These are phyloP conservation scores for Bombyx mandarina DNA, from an alignment of 1,140 invertebrate species.

Conservation along the genomic window DNA sequence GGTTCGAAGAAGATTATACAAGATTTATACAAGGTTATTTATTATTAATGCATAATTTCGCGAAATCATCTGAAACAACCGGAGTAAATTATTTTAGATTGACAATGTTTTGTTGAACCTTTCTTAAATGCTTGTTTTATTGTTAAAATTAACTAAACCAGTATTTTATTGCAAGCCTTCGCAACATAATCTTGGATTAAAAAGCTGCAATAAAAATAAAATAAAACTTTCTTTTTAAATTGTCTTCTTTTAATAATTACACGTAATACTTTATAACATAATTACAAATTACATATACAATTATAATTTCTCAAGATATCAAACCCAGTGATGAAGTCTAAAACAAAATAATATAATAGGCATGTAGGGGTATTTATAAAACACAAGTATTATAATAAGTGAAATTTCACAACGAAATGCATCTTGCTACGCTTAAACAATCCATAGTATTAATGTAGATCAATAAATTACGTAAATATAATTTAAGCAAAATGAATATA, in stretches of 20 bases:
- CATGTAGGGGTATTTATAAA: constrained; percentile 17
- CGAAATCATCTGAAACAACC: no score
- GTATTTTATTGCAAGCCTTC: no score
- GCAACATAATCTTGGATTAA: no score
- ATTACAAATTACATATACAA: constrained; percentile 69
- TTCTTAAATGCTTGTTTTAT: no score
- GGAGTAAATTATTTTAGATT: no score
- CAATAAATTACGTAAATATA: constrained; percentile 70
- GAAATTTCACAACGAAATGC: constrained; percentile 59
- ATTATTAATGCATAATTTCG: no score
- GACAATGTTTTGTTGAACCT: no score
- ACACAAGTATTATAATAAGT: constrained; percentile 48
- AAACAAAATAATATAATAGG: constrained; percentile 41
- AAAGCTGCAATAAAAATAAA: constrained; percentile 7
- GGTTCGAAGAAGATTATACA: no score
- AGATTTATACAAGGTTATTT: no score
- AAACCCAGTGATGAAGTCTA: constrained; percentile 50
- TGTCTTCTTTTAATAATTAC: constrained; percentile 69
- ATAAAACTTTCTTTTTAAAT: constrained; percentile 41
- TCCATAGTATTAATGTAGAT: constrained; percentile 32
- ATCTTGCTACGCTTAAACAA: constrained; percentile 47
- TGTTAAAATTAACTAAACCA: no score
- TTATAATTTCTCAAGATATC: constrained; percentile 68
- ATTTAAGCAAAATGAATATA: constrained; percentile 56
- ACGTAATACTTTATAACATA: constrained; percentile 70